Base-by-base conservation (phyloP, 2,113 vertebrate genomes). In the Neomonachus schauinslandi region DNA sequence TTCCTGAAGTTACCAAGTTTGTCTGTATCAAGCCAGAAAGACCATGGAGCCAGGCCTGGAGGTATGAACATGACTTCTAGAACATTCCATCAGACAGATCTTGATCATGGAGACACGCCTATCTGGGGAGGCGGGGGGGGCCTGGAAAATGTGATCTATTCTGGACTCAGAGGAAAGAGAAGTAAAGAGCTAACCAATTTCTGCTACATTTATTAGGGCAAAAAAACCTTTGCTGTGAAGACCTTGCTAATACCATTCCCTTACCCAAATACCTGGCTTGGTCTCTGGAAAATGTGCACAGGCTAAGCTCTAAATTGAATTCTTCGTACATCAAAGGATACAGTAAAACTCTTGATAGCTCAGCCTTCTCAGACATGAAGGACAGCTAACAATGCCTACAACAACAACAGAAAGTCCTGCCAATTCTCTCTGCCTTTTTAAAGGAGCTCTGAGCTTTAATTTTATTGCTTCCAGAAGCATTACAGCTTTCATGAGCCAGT, bases 401-500 rank as follows among this genome's bases (percentile, higher is more conserved):
- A 79, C 28, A 65, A 72, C 57, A 77, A 31, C 51, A 84, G 26
- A 80, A 94, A 42, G 28, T 31, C 77, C 28, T 94, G 63, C 36
- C 49, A 86, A 4, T 76, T 86, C 39, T 79, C 49, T 21, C 90
- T 65, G 36, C 53, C 72, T 72, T 91, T 96, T 24, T 26, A 39
- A 92, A 76, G 71, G 57, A 92, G 42, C 2, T 8, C 18, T 21
- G 22, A 5, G 31, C 33, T 91, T 95, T 89, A 63, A 93, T 71
- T 93, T 79, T 39, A 76, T 39, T 80, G 74, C 81, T 59, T 93
- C 88, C 67, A 97, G 91, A 97, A 98, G 82, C 46, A 88, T 63
- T 79, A 36, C 18, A 83, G 22, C 4, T 57, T 65, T 94, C 89
- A 93, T 42, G 83, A 98, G 88, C 96, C 96, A 97, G 89, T 84